Base-by-base conservation (phyloP, 2,888 invertebrate genomes). In the Pterobdella sp. region DNA sequence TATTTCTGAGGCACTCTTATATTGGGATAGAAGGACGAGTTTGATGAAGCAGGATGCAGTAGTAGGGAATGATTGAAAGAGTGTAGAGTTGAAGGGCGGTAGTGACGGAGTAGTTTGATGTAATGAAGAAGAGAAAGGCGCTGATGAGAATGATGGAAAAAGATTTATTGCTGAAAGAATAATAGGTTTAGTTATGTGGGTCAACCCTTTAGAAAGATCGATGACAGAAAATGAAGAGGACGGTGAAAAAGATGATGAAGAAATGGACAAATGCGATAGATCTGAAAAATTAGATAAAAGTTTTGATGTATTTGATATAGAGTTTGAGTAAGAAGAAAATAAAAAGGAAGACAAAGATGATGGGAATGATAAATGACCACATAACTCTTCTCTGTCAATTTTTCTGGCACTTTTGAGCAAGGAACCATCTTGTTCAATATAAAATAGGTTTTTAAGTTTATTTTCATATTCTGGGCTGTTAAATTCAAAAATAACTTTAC, bases 11-110 rank as follows among this genome's bases (percentile, higher is more conserved):
- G 3, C 3, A 22, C 60, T 26, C n/a, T 22, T 56, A 26, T 56
- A 56, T 26, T 56, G 60, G 26, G 10, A 4, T 56, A n/a, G 26
- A 22, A 56, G n/a, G 26, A 56, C 14, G 14, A 56, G 60, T 56
- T 56, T 4, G 60, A 56, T 56, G n/a, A 22, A 7, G n/a, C 60
- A 56, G n/a, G 60, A 56, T 56, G 60, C n/a, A 56, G 42, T 56
- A 26, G 60, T 22, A n/a, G n/a, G n/a, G n/a, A n/a, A n/a, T n/a
- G n/a, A n/a, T n/a, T n/a, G n/a, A n/a, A n/a, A n/a, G n/a, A n/a
- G n/a, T n/a, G n/a, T n/a, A n/a, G n/a, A 56, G 7, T 22, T 56
- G 60, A n/a, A n/a, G 4, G 60, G 26, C n/a, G n/a, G 60, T 4
- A 56, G 18, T 22, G n/a, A 56, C n/a, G 4, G 26, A 14, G 49